Base-by-base conservation (phyloP, 2,888 invertebrate genomes). In the Folsomia manolachei region DNA sequence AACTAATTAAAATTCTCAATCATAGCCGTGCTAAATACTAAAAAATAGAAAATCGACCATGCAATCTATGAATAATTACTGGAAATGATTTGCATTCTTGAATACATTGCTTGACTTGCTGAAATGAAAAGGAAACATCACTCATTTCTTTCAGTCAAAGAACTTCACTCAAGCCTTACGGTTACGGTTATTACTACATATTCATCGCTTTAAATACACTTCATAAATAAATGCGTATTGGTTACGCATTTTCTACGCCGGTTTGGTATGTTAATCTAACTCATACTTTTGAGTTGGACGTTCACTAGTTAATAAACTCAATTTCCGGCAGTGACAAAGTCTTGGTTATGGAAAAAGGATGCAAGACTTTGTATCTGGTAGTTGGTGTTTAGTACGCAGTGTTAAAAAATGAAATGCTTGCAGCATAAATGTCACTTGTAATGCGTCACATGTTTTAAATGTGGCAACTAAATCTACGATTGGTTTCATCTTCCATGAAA, bases 271-370 rank as follows among this genome's bases (percentile, higher is more conserved):
- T 39, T 39, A 39, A 39, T 39, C 39, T 14, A 14, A 39, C 7
- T 56, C 56, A 14, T 7, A n/a, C 56, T 56, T 56, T n/a, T n/a
- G n/a, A n/a, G n/a, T n/a, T n/a, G n/a, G n/a, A n/a, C n/a, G 19
- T 7, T 56, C 56, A 14, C 14, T 39, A 14, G 39, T 39, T 39
- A 4, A 39, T 39, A 56, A 56, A 56, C 19, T 11, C 67, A 67
- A 60, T 67, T 67, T 67, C 67, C 67, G 67, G 67, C 67, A n/a
- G 27, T 19, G 66, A 39, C 18, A 66, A 51, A 64, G 39, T 39
- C 39, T 9, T 9, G 14, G 39, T 39, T 39, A 14, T 39, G 39
- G 14, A 39, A 39, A 4, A 39, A 39, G 39, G 56, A 56, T 14
- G 11, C 18, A 21, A 51, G 51, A 18, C 51, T 51, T 56, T 56